These are phyloP conservation scores for Chloroclysta siterata DNA, from an alignment of 2,888 invertebrate genomes.

Conservation along the genomic window DNA sequence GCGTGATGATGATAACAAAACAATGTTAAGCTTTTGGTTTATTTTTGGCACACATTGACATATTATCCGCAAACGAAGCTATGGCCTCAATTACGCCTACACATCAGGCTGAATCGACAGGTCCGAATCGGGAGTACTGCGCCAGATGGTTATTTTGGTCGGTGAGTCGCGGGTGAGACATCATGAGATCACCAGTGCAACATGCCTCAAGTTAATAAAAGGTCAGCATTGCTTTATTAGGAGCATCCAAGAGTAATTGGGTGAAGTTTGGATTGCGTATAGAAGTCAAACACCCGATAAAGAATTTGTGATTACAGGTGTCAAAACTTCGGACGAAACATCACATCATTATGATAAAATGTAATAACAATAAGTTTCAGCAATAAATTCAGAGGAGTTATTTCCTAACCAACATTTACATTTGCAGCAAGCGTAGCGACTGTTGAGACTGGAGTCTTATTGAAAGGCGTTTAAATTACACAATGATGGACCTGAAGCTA, in stretches of 20 bases:
- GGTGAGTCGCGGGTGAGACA: slow-evolving; percentile 68
- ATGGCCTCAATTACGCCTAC: slow-evolving; percentile 50
- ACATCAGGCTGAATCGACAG: slow-evolving; percentile 52
- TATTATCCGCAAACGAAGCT: slow-evolving; percentile 45
- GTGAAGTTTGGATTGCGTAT: slow-evolving; percentile 3
- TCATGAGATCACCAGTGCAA: slow-evolving; percentile 73
- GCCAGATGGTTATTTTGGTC: slow-evolving; percentile 74
- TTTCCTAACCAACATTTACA: no score
- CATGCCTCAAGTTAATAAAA: slow-evolving; percentile 35
- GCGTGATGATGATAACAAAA: background rate
- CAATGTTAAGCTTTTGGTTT: slow-evolving; percentile 5
- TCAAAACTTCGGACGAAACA: no score
- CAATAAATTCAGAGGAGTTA: no score
- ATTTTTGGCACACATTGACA: slow-evolving; percentile 32
- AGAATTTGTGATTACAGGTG: no score
- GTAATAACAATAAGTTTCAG: no score
- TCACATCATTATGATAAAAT: no score
- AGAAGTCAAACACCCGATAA: no score
- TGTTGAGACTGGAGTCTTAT: no score
- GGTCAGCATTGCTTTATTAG: slow-evolving; percentile 30
- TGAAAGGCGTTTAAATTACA: no score
- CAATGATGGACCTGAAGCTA: no score
- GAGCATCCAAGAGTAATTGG: slow-evolving; percentile 20
- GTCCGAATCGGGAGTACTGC: slow-evolving; percentile 63
- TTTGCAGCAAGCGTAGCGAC: no score